Evolutionary conservation across 2,888 invertebrate species (phyloP).

Genomic region (Philopedon plagiatum): DNA sequence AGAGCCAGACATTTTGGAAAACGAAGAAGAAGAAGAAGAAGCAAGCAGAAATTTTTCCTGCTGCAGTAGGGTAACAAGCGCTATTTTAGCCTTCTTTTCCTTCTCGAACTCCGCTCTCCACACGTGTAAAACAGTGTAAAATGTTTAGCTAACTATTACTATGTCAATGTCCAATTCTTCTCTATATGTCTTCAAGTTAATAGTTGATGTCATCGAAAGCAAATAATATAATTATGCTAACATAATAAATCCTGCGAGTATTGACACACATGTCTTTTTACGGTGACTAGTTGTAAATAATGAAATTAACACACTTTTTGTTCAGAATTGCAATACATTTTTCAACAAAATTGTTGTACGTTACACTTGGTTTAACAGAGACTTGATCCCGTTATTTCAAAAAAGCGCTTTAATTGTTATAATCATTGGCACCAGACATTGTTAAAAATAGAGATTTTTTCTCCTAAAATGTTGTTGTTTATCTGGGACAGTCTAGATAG

Average conservation of each 20-base stretch:
- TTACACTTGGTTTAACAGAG: conserved; percentile 5
- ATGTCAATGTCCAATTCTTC: too few relatives aligned
- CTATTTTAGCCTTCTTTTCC: too few relatives aligned
- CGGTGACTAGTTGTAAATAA: conserved; percentile 9
- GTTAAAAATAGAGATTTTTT: not conserved
- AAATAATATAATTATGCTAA: not conserved
- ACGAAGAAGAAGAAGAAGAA: too few relatives aligned
- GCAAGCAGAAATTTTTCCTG: too few relatives aligned
- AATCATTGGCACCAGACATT: not conserved
- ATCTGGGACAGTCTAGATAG: too few relatives aligned
- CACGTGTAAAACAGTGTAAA: too few relatives aligned
- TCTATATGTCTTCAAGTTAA: too few relatives aligned
- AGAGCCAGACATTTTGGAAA: too few relatives aligned
- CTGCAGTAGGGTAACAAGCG: too few relatives aligned
- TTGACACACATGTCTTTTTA: conserved; percentile 1
- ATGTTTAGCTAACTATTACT: too few relatives aligned
- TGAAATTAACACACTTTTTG: not conserved
- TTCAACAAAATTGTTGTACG: conserved; percentile 2
- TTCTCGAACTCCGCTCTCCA: too few relatives aligned
- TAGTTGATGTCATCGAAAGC: not conserved
- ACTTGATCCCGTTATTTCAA: not conserved
- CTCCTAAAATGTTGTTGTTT: not conserved
- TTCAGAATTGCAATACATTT: not conserved
- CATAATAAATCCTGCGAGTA: not conserved
- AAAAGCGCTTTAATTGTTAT: not conserved